Conservation (phyloP, 2,113 vertebrate species). For the Xiphophorus hellerii region DNA sequence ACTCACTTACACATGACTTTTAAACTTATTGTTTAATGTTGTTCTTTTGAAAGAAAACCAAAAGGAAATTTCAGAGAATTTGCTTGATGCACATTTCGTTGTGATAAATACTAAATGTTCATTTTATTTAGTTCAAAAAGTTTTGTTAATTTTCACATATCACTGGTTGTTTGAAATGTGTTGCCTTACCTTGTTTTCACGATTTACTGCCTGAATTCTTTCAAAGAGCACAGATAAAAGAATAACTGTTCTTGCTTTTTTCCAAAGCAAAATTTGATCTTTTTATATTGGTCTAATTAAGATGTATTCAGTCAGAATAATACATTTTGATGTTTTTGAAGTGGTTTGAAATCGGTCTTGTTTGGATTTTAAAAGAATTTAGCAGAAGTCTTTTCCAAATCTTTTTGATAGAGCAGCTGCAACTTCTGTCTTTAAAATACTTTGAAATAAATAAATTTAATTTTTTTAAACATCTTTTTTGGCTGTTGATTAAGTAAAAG, state of each 20-base stretch:
- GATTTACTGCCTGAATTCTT: too few relatives aligned
- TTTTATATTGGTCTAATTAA: slow-evolving; percentile 56
- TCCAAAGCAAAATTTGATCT: slow-evolving; percentile 38
- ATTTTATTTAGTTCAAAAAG: too few relatives aligned
- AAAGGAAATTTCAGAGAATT: too few relatives aligned
- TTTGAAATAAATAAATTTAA: slow-evolving; percentile 39
- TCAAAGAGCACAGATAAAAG: too few relatives aligned
- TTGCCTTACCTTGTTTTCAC: too few relatives aligned
- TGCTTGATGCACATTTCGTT: too few relatives aligned
- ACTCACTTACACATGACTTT: too few relatives aligned
- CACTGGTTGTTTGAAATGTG: too few relatives aligned
- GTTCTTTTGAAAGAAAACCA: too few relatives aligned
- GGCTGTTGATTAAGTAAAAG: slow-evolving; percentile 10
- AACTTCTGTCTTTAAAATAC: slow-evolving; percentile 24
- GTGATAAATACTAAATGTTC: too few relatives aligned
- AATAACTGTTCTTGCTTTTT: not conserved
- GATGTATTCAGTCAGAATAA: slow-evolving; percentile 25
- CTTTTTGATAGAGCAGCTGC: slow-evolving; percentile 56
- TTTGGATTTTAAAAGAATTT: slow-evolving; percentile 33
- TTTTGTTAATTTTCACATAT: too few relatives aligned
- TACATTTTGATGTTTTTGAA: slow-evolving; percentile 40
- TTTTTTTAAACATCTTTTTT: slow-evolving; percentile 16
- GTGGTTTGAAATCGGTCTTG: slow-evolving; percentile 40
- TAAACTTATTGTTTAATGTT: too few relatives aligned
- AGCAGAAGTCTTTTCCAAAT: slow-evolving; percentile 22